phyloP scores from a whole-genome alignment of 2,888 invertebrate species.

The Liposcelis brunnea region DNA sequence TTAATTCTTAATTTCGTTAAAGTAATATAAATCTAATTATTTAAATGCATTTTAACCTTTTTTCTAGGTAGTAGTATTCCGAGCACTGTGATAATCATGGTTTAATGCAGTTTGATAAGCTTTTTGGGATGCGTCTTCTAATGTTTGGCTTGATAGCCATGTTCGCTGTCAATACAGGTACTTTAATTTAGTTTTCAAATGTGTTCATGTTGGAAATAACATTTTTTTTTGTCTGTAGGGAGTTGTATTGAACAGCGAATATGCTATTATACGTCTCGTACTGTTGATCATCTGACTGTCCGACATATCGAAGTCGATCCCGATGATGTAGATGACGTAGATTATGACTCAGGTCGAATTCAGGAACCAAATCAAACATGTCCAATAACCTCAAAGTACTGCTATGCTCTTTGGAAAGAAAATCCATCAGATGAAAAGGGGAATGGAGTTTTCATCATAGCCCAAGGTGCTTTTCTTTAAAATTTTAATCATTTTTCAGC shows the following conservation, averaged over 20 bases:
- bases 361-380: neutral
- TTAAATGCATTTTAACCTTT: too few relatives aligned
- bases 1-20: too few relatives aligned
- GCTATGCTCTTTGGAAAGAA: slow-evolving; percentile 55
- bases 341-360: neutral
- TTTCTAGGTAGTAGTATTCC: too few relatives aligned
- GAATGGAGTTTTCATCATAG: slow-evolving; percentile 33
- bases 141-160: too few relatives aligned
- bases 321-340: neutral
- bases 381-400: slow-evolving; percentile 33
- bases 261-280: slow-evolving; percentile 1
- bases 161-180: too few relatives aligned
- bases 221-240: too few relatives aligned
- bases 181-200: too few relatives aligned
- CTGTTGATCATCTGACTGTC: neutral
- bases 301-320: neutral
- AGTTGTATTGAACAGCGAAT: neutral
- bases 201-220: too few relatives aligned
- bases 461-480: slow-evolving; percentile 40
- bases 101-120: too few relatives aligned
- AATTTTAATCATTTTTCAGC: neutral
- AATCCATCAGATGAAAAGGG: slow-evolving; percentile 41
- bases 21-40: too few relatives aligned
- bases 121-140: too few relatives aligned
- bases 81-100: too few relatives aligned